Evolutionary conservation across 2,113 vertebrate genomes (phyloP).

Genomic region (Microcebus lehilahytsara): DNA sequence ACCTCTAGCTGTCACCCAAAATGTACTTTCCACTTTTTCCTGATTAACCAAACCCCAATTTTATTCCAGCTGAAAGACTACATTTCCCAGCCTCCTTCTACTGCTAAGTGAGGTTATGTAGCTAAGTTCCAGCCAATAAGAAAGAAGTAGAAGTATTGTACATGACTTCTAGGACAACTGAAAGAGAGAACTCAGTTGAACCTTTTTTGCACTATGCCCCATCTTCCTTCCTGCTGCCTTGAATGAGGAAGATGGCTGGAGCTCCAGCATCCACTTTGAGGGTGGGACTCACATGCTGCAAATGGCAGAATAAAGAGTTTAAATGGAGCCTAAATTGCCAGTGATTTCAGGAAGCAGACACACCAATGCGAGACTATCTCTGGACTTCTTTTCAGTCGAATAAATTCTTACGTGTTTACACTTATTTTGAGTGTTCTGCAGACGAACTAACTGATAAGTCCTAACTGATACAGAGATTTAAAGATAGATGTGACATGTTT

Average conservation of each 20-base stretch:
- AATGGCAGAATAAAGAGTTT: not conserved
- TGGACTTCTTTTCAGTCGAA: not conserved
- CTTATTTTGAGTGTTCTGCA: not conserved
- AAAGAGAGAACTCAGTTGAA: not conserved
- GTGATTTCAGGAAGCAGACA: not conserved
- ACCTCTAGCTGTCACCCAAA: not conserved
- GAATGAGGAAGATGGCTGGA: not conserved
- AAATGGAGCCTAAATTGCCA: not conserved
- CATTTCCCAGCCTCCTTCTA: not conserved
- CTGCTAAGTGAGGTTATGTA: not conserved
- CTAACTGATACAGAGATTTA: not conserved
- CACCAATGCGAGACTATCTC: not conserved
- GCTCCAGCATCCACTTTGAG: not conserved
- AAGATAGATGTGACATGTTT: not conserved
- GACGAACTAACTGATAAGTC: not conserved
- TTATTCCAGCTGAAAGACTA: not conserved
- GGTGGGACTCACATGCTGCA: not conserved
- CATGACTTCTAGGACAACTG: not conserved
- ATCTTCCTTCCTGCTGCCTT: not conserved
- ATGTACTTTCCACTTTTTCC: not conserved
- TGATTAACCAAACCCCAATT: not conserved
- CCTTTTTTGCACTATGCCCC: not conserved
- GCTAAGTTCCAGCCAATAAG: conserved; percentile 2
- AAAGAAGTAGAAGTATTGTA: not conserved
- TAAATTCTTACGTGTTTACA: not conserved